Conservation (phyloP, 2,113 vertebrate species). For the Aphyosemion australe region DNA sequence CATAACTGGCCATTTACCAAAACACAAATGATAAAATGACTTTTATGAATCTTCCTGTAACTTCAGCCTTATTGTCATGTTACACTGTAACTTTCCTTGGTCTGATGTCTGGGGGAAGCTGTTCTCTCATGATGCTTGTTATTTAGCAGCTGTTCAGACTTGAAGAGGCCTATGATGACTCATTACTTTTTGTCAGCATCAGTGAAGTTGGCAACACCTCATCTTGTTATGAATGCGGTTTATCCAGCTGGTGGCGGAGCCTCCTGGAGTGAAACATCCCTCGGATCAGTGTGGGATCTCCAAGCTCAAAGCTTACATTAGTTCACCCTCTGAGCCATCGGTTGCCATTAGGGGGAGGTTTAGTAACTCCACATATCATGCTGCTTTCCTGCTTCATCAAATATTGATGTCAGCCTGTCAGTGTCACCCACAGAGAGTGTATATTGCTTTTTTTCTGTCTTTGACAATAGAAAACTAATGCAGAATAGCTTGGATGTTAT, state of each 20-base stretch:
- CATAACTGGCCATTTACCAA: too few species aligned
- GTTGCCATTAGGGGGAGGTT: neutral
- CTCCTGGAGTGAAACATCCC: constrained; percentile 12
- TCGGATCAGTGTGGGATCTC: constrained; percentile 23
- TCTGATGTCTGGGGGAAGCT: neutral
- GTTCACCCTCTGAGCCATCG: constrained; percentile 16
- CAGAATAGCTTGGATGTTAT: neutral
- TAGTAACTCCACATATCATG: neutral
- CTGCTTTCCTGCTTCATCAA: constrained; percentile 27
- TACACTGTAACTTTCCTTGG: too few species aligned
- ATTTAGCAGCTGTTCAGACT: constrained; percentile 25
- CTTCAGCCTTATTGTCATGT: too few species aligned
- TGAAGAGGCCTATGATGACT: constrained; percentile 9
- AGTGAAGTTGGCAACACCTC: constrained; percentile 1
- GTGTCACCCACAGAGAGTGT: neutral
- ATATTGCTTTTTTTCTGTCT: neutral
- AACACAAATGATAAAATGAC: too few species aligned
- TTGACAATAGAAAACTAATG: neutral
- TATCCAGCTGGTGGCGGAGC: constrained; percentile 21
- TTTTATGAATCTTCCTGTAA: too few species aligned
- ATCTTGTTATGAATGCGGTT: constrained; percentile 9
- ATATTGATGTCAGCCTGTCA: constrained; percentile 36
- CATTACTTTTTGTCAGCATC: constrained; percentile 10
- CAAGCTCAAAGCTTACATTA: constrained; percentile 21
- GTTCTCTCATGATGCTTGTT: constrained; percentile 18